Evolutionary conservation across 2,888 invertebrate species (phyloP), one percentile per base, ranked within the genome.

Genomic region (Drosophila nr. fundita): DNA sequence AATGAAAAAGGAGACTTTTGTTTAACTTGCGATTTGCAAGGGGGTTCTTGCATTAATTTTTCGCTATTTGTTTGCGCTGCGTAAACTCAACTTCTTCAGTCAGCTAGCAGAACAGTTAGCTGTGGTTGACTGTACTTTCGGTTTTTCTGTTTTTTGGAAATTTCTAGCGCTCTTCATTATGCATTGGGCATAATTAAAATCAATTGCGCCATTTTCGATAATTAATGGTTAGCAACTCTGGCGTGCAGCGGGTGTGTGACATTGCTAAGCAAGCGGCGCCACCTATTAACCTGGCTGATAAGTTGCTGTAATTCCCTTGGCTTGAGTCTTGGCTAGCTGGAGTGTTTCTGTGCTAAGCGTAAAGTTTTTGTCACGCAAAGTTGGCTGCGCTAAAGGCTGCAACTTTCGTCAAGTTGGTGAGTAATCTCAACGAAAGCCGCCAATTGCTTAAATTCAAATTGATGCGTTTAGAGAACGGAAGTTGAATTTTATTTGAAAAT

Each of bases 1-100:
- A 82, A 82, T 82, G 76, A 57, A 66, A 34, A 58, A 36, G 63
- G 58, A 60, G 55, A 55, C 34, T 68, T 80, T 78, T 81, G 78
- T 80, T 80, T 81, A 58, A 66, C 66, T 73, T 68, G 55, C 48
- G 65, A 76, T 76, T 80, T 62, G 15, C 10, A 54, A 45, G 38
- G 18, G 53, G 52, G 45, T 15, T 55, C n/a, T 7, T 15, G 29
- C 42, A 57, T 42, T 15, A 13, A 4, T 29, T 38, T 73, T 15
- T 10, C 1, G 65, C 30, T 63, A 42, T 68, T 64, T 64, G 29
- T 49, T 38, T 57, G 45, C 24, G 4, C 29, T 62, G 58, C 62
- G 24, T 68, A 34, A 55, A 18, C 45, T 6, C 5, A 2, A 10
- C 21, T 13, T 30, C 18, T 30, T 13, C 6, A 38, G 15, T 8